Percentiles rank a stretch among this genome's conserved stretches.
These are phyloP conservation scores for Belgica antarctica DNA, from an alignment of 2,888 invertebrate genomes.

Conservation along the genomic window DNA sequence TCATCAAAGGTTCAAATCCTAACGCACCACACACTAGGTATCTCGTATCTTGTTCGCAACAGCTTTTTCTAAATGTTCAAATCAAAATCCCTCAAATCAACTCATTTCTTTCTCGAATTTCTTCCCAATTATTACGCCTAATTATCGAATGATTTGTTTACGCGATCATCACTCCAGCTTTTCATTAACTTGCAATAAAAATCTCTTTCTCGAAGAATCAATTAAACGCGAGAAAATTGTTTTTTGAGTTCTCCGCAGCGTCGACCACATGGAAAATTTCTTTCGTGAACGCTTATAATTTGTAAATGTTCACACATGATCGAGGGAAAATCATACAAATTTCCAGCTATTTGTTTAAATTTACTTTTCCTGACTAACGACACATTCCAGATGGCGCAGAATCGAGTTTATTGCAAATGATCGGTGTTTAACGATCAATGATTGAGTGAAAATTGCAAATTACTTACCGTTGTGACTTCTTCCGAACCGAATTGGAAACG, in stretches of 20 bases:
- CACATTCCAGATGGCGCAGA: conserved; percentile 10
- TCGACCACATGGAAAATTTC: conserved; percentile 17
- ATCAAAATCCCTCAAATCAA: too few species aligned
- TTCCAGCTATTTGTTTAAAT: conserved; percentile 39
- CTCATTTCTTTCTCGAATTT: not conserved
- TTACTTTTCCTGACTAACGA: conserved; percentile 39
- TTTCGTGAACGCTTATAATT: not conserved
- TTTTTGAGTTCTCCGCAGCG: too few species aligned
- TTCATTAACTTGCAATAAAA: conserved; percentile 38
- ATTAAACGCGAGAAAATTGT: conserved; percentile 14
- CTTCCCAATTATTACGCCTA: not conserved
- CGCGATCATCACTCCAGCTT: conserved; percentile 23
- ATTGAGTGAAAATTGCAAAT: conserved; percentile 7
- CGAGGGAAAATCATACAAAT: conserved; percentile 29
- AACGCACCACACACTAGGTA: too few species aligned
- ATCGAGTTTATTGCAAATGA: conserved; percentile 6
- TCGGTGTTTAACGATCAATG: not conserved
- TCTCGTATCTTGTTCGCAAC: too few species aligned
- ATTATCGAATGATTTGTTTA: conserved; percentile 35
- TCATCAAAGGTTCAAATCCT: too few species aligned
- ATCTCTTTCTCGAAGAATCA: conserved; percentile 27
- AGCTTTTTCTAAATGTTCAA: too few species aligned
- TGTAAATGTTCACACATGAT: conserved; percentile 1
- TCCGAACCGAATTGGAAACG: conserved; percentile 38
- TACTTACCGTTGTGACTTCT: conserved; percentile 30